These are phyloP conservation scores for Drosophila funebris DNA, from an alignment of 1,140 invertebrate species.

Conservation along the genomic window DNA sequence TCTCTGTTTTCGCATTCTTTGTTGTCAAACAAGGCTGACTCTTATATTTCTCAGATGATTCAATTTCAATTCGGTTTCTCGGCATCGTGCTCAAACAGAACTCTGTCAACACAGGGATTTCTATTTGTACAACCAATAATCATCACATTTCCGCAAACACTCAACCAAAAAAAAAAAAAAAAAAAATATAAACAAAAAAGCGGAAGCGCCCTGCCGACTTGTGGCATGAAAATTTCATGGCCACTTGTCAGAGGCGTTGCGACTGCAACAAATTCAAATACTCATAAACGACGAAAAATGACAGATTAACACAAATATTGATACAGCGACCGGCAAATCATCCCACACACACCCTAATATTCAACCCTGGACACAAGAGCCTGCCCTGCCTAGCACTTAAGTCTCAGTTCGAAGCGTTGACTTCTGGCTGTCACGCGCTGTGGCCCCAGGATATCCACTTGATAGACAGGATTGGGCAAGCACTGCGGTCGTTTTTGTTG, in stretches of 20 bases:
- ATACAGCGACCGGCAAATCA: slow-evolving; percentile 56
- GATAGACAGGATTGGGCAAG: neutral
- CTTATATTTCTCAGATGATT: slow-evolving; percentile 25
- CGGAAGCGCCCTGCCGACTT: slow-evolving; percentile 24
- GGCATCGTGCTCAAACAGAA: slow-evolving; percentile 14
- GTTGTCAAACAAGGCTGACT: slow-evolving; percentile 21
- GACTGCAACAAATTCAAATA: slow-evolving; percentile 68
- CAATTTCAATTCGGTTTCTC: slow-evolving; percentile 24
- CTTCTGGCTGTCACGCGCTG: slow-evolving; percentile 49
- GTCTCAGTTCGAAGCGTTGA: slow-evolving; percentile 39
- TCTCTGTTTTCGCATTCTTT: neutral
- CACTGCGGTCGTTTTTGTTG: slow-evolving; percentile 50
- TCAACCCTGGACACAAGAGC: slow-evolving; percentile 2
- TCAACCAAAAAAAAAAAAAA: slow-evolving; percentile 4
- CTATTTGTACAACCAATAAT: slow-evolving; percentile 76
- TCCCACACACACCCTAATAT: slow-evolving; percentile 13
- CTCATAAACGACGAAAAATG: slow-evolving; percentile 80
- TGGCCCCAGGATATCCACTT: slow-evolving; percentile 42
- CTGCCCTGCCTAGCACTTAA: slow-evolving; percentile 36
- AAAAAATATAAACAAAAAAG: too few species aligned
- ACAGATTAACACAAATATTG: slow-evolving; percentile 82
- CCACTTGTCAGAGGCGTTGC: slow-evolving; percentile 30
- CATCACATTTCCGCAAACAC: slow-evolving; percentile 79
- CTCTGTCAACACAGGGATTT: slow-evolving; percentile 34
- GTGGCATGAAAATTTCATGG: slow-evolving; percentile 74